These are phyloP conservation scores for Leptoclinus maculatus DNA, from an alignment of 2,797 vertebrate genomes.

Conservation along the genomic window DNA sequence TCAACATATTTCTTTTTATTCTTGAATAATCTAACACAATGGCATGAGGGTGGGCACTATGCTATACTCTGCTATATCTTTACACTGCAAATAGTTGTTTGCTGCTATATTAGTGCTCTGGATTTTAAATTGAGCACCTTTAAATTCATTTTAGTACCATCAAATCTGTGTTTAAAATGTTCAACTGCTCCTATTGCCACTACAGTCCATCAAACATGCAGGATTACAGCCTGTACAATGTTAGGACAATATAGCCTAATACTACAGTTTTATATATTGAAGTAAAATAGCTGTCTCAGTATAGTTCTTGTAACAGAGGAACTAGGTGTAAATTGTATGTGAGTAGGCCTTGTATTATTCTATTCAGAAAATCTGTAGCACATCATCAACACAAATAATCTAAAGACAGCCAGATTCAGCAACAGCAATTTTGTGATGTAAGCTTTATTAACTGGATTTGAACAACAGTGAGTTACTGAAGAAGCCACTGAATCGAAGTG, in stretches of 20 bases:
- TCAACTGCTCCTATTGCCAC: not conserved
- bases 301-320: not conserved
- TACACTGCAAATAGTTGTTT: no score
- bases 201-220: not conserved
- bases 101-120: no score
- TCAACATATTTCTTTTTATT: not conserved
- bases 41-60: not conserved
- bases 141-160: not conserved
- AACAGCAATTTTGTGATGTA: not conserved
- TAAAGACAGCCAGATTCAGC: not conserved
- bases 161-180: slow-evolving; percentile 1
- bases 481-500: not conserved
- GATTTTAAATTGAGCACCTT: not conserved
- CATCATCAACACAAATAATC: not conserved
- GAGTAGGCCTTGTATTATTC: not conserved
- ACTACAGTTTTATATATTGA: not conserved
- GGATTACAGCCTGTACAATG: not conserved
- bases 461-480: not conserved
- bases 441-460: not conserved
- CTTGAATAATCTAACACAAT: slow-evolving; percentile 5
- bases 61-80: no score
- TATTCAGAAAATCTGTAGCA: not conserved
- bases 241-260: not conserved
- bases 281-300: not conserved
- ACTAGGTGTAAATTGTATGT: not conserved